Base-by-base conservation (phyloP, 1,140 invertebrate species). In the Philaenus spumarius region DNA sequence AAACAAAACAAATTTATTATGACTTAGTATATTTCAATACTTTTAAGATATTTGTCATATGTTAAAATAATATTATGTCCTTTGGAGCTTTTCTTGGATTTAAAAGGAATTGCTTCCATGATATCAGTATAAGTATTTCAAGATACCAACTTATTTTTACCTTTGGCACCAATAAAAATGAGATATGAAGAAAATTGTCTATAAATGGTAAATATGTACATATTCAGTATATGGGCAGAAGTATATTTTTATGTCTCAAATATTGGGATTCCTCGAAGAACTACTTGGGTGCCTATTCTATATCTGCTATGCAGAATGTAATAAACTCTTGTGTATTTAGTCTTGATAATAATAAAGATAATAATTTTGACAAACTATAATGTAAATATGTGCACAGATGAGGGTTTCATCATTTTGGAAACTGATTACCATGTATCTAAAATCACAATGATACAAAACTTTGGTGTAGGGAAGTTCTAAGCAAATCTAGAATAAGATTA, bases 321-420 rank as follows among this genome's bases (percentile, higher is more conserved):
- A 7, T 39, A 24, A 30, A 51, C 50, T 53, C 17, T 53, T 53
- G 30, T 53, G 37, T 37, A 53, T 37, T 37, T 53, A 53, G 37
- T 53, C 35, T 39, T 37, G 50, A 53, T 53, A 53, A 53, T 53
- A 53, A 53, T 53, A 53, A 53, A 39, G 50, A 53, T 53, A 53
- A 53, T 53, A 53, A 53, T 39, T 53, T 53, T 53, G 50, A 20
- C 35, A 53, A 53, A 30, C 19, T 53, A 30, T 53, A 37, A 50
- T 15, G 15, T 37, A 37, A 53, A 53, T 53, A 37, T 53, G 35
- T 37, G 50, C 50, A 53, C 50, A 53, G 30, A 39, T 15, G n/a
- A 23, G 12, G 17, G 11, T 46, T 7, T 23, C 3, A 17, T 20
- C 43, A 12, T 20, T 46, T 46, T 46, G 43, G 43, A 46, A 46